Conservation (phyloP, 2,797 vertebrate genomes). For the Bradypus variegatus region DNA sequence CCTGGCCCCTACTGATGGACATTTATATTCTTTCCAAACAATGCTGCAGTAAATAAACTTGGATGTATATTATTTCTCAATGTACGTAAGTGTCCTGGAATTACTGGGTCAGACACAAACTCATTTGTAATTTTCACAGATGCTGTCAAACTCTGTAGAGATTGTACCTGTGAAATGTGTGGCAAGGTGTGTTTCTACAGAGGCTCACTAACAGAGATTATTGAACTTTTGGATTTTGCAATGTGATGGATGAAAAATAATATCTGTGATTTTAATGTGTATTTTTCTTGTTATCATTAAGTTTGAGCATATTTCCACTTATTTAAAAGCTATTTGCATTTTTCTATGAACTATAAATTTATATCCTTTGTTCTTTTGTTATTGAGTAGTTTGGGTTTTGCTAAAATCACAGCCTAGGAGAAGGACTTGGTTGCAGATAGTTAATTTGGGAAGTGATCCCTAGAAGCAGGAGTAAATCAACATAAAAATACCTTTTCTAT, state of each 20-base stretch:
- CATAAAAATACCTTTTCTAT: neutral
- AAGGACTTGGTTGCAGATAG: neutral
- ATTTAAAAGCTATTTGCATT: neutral
- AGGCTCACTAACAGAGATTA: neutral
- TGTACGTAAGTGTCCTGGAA: neutral
- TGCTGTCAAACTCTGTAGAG: neutral
- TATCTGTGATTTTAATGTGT: slow-evolving; percentile 16
- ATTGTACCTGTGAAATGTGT: neutral
- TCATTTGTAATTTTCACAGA: neutral
- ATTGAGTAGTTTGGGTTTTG: neutral
- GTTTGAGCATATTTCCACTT: neutral
- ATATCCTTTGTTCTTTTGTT: neutral
- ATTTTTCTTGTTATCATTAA: neutral
- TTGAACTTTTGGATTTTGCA: neutral
- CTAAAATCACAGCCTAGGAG: too few species aligned
- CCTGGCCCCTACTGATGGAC: neutral
- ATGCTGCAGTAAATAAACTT: neutral
- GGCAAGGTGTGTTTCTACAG: neutral
- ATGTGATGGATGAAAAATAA: neutral
- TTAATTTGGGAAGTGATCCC: neutral
- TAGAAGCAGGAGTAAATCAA: neutral
- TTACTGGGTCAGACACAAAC: neutral
- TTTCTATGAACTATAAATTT: neutral
- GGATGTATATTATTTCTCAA: neutral
- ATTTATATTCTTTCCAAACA: neutral